Percentiles rank a stretch among this genome's conserved stretches.
Conservation (phyloP, 2,113 vertebrate genomes). For the Clarias batrachus region DNA sequence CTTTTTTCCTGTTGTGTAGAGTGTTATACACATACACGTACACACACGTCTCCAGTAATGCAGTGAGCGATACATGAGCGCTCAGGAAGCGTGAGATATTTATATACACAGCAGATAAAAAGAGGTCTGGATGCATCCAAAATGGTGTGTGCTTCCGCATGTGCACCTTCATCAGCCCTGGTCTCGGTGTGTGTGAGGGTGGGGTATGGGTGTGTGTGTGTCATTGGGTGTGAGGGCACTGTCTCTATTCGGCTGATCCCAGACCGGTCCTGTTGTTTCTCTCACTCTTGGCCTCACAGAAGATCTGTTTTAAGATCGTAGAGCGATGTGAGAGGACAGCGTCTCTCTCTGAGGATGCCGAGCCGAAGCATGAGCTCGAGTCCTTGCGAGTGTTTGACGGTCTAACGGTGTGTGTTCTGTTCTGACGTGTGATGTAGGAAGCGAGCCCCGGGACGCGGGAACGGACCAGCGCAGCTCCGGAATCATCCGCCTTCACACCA, state of each 20-base stretch:
- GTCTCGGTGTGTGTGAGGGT: slow-evolving; percentile 51
- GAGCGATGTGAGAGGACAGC: slow-evolving; percentile 10
- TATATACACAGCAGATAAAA: neutral
- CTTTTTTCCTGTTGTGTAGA: neutral
- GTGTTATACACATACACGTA: neutral
- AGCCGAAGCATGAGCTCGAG: neutral
- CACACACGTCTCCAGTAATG: neutral
- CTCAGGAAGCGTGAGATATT: neutral
- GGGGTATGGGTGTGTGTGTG: slow-evolving; percentile 41
- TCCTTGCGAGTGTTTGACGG: neutral
- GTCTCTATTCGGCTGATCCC: slow-evolving; percentile 15
- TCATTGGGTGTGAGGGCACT: neutral
- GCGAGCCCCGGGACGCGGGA: slow-evolving; percentile 94
- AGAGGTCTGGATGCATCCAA: slow-evolving; percentile 20
- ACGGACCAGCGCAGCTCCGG: slow-evolving; percentile 94
- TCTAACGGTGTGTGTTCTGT: slow-evolving; percentile 1
- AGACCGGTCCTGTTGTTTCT: neutral
- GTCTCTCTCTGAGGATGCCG: slow-evolving; percentile 28
- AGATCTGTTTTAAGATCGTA: neutral
- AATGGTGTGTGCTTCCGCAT: slow-evolving; percentile 43
- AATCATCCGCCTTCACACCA: slow-evolving; percentile 97
- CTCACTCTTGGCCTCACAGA: neutral
- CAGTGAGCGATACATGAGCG: neutral
- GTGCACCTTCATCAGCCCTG: slow-evolving; percentile 44
- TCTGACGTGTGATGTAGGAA: slow-evolving; percentile 73